Conservation (phyloP, 2,113 vertebrate species). For the Eublepharis macularius region DNA sequence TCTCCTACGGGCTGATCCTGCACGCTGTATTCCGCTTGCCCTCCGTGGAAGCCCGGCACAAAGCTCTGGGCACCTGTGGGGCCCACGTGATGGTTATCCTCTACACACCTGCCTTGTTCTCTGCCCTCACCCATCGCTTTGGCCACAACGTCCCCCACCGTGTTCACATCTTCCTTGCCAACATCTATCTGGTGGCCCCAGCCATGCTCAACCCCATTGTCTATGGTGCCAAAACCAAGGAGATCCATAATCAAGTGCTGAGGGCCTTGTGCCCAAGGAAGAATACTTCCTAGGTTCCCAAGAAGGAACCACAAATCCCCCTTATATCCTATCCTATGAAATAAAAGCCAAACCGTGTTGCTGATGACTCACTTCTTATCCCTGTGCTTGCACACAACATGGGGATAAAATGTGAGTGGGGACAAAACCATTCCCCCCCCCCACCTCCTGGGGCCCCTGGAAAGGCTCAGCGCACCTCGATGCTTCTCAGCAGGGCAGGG, state of each 20-base stretch:
- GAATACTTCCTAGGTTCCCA: neutral
- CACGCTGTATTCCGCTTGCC: conserved; percentile 30
- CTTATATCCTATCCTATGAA: too few species aligned
- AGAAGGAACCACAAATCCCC: neutral
- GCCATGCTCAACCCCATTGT: conserved; percentile 44
- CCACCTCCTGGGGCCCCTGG: too few species aligned
- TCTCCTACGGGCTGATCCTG: conserved; percentile 51
- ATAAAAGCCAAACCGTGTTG: too few species aligned
- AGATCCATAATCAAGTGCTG: conserved; percentile 40
- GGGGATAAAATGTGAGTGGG: too few species aligned
- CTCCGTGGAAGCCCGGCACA: conserved; percentile 13
- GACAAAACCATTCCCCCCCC: too few species aligned
- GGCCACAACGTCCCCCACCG: neutral
- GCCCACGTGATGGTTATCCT: conserved; percentile 38
- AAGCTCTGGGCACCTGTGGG: conserved; percentile 31
- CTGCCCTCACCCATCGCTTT: conserved; percentile 23
- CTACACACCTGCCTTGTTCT: conserved; percentile 15
- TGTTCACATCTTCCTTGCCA: conserved; percentile 34
- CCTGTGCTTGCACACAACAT: too few species aligned
- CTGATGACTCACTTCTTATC: too few species aligned
- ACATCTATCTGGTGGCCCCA: conserved; percentile 49
- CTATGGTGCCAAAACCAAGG: conserved; percentile 11
- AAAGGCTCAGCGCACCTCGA: too few species aligned
- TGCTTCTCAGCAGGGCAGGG: too few species aligned
- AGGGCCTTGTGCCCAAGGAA: neutral